Base-by-base conservation (phyloP, 2,888 invertebrate species). In the Hoplodrina ambigua region DNA sequence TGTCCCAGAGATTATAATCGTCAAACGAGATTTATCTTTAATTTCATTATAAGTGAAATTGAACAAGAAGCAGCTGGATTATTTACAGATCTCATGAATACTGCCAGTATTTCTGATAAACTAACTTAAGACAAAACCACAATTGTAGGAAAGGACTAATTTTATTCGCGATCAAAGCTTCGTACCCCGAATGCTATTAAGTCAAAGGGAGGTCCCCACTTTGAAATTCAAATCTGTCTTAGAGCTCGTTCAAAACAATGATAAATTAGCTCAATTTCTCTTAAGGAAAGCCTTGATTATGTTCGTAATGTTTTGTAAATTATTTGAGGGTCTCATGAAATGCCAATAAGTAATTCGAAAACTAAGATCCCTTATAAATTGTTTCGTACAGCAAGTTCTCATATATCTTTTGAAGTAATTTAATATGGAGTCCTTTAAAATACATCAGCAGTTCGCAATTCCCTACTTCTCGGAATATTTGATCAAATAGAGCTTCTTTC, bases 221-320 rank as follows among this genome's bases (percentile, higher is more conserved):
- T 84, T 81, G 81, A 81, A 80, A 76, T 84, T 76, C 73, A 76
- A 80, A 84, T 81, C 59, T n/a, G 52, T 50, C 53, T 66, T 37
- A 60, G 49, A 63, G 69, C 56, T 71, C 49, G 69, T 63, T 72
- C 46, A 67, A 61, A 69, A 78, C 69, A 73, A 78, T 70, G 69
- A 78, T 72, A 71, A 80, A 81, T 77, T 77, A 69, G 72, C 61
- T 72, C 57, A 49, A 77, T 77, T 72, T 71, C 53, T 61, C 59
- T 77, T 61, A 25, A 59, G 57, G 60, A 53, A 70, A 70, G 30
- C 53, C 65, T 74, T 62, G 63, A 66, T 79, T 75, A 80, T 64
- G 70, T 73, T 75, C 53, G 3, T 58, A 66, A 66, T 57, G 50
- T 54, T 60, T 57, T 58, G 61, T 68, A 54, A 67, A 72, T 56